A percentile compares a stretch with the other conserved stretches of the same genome.
phyloP scores from a whole-genome alignment of 2,888 invertebrate genomes.

The Heterodera filipjevi region DNA sequence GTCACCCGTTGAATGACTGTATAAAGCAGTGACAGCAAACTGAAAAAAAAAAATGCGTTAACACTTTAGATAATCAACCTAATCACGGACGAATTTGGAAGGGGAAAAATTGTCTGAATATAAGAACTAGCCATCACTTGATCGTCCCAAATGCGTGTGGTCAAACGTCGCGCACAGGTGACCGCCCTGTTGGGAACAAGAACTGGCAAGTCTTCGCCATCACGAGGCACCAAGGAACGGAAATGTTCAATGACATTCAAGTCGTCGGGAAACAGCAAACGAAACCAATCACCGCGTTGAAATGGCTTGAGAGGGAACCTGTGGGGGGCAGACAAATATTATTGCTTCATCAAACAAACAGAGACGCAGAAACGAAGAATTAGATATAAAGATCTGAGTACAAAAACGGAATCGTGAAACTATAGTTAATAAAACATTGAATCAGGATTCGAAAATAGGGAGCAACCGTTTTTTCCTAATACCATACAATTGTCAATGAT shows the following conservation, averaged over 20 bases:
- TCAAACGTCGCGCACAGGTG: background rate
- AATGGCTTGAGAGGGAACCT: background rate
- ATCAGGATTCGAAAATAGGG: too few relatives aligned
- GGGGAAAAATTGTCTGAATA: background rate
- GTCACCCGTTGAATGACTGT: background rate
- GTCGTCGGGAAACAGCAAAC: background rate
- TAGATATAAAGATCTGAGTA: too few relatives aligned
- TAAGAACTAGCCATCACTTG: background rate
- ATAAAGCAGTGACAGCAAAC: background rate
- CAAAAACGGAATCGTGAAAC: too few relatives aligned
- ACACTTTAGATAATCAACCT: background rate
- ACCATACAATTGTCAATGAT: too few relatives aligned
- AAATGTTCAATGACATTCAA: background rate
- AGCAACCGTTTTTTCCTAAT: too few relatives aligned
- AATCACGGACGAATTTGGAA: background rate
- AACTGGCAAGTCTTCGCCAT: background rate
- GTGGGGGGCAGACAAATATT: too few relatives aligned
- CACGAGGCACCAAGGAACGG: background rate
- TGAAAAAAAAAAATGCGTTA: background rate
- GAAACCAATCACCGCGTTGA: background rate
- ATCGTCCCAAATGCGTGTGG: conserved; percentile 2
- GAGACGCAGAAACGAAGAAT: too few relatives aligned
- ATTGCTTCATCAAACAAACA: too few relatives aligned
- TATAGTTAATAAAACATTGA: too few relatives aligned
- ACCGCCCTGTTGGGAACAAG: background rate